These are phyloP conservation scores for Minunthozetes semirufus DNA, from an alignment of 2,888 invertebrate genomes.

Conservation along the genomic window DNA sequence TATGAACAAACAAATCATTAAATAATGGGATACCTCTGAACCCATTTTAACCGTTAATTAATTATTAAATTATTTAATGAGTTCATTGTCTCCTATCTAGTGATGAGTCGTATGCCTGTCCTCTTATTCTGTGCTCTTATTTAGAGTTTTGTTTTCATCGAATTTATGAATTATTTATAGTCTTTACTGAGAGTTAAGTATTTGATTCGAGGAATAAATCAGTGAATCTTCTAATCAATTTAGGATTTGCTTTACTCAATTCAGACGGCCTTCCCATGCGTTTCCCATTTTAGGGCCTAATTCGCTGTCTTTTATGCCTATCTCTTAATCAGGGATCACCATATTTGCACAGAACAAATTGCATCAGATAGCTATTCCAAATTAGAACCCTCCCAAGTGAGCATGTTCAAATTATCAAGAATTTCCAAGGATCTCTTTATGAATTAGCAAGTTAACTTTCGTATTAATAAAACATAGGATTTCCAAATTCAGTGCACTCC, in stretches of 20 bases:
- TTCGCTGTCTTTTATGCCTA: neutral
- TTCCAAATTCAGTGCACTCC: no score
- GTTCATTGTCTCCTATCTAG: neutral
- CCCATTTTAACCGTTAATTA: neutral
- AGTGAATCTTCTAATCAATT: neutral
- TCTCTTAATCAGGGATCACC: neutral
- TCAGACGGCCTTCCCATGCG: neutral
- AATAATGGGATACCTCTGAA: neutral
- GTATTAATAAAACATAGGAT: no score
- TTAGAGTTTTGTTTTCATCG: neutral
- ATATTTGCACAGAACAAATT: no score
- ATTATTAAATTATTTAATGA: neutral
- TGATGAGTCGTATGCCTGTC: neutral
- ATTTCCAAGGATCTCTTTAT: no score
- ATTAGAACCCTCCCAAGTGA: no score
- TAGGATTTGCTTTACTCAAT: neutral
- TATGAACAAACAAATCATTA: no score
- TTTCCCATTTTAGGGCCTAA: neutral
- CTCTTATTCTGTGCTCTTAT: neutral
- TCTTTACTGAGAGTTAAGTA: neutral
- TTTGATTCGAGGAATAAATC: neutral
- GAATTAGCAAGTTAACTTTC: no score
- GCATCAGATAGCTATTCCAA: no score
- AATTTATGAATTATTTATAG: neutral
- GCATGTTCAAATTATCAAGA: no score